Conservation (phyloP, 2,888 invertebrate species). For the Parthenolecanium corni region DNA sequence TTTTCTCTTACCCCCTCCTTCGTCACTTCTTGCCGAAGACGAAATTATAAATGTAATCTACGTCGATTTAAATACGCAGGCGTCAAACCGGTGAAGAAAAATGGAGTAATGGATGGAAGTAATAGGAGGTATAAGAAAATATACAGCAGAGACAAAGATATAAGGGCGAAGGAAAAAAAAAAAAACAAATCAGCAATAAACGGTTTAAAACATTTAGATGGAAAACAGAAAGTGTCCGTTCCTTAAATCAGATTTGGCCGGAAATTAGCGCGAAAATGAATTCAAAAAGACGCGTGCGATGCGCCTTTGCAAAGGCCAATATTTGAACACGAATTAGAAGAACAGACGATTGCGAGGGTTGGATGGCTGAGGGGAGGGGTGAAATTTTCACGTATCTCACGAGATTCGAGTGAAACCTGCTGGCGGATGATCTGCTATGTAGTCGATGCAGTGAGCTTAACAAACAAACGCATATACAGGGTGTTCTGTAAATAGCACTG, state of each 20-base stretch:
- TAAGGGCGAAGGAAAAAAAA: too few relatives aligned
- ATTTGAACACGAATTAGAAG: constrained; percentile 21
- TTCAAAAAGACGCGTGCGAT: constrained; percentile 15
- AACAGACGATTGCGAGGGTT: neutral
- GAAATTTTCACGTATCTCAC: too few relatives aligned
- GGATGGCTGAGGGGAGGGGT: neutral
- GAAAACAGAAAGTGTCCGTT: constrained; percentile 4
- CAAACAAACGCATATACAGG: neutral
- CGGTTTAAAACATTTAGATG: constrained; percentile 1
- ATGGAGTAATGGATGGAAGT: too few relatives aligned
- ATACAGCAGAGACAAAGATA: too few relatives aligned
- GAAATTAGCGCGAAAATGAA: constrained; percentile 27
- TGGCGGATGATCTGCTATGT: neutral
- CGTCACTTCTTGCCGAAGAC: too few relatives aligned
- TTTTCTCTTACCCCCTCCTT: too few relatives aligned
- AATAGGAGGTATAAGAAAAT: too few relatives aligned
- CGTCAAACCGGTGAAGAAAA: too few relatives aligned
- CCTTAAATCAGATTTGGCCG: constrained; percentile 12
- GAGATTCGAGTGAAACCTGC: too few relatives aligned
- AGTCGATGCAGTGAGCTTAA: neutral
- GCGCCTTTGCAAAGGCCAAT: constrained; percentile 19
- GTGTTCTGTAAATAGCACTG: too few relatives aligned
- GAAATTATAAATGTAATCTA: too few relatives aligned
- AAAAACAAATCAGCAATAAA: neutral
- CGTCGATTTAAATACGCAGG: too few relatives aligned